Base-by-base conservation (phyloP, 2,888 invertebrate genomes). In the Synergus japonicus region DNA sequence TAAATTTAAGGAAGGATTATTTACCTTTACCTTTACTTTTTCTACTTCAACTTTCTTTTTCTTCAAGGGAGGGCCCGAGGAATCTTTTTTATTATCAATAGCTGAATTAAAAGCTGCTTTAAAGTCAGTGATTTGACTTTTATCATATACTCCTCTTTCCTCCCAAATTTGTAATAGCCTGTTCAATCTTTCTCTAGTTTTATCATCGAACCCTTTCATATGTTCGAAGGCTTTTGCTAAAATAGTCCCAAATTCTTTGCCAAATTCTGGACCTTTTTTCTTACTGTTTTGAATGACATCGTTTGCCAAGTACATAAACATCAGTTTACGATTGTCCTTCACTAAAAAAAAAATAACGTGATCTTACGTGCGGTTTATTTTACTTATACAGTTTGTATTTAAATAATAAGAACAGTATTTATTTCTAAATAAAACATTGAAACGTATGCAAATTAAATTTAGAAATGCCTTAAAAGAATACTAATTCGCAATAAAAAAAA, bases 221-320 rank as follows among this genome's bases (percentile, higher is more conserved):
- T 97, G 96, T 83, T 96, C 95, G 89, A 98, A 97, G 0, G 97
- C 97, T 88, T 96, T 97, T 77, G 95, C 95, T 76, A 99, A 92
- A 12, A 97, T 95, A 79, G 94, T 93, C 9, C 95, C 96, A 93
- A 97, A 99, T 90, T 97, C 97, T 90, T 96, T 96, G 0, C 97
- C 97, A 93, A 96, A 99, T 92, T 99, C 98, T 0, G 98, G 98
- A 0, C 98, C 98, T 92, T 99, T 99, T 92, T 98, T 99, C 92
- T 97, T 97, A 91, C 98, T 98, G 90, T 99, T 99, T 92, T 99
- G 99, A 88, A 99, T 98, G 46, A 99, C 98, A 94, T 99, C 99
- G 94, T 99, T 99, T 49, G 99, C 99, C 87, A 99, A 94, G 92
- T 99, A 99, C 96, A 99, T 97, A 88, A 98, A 97, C 18, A 98